Evolutionary conservation across 2,797 vertebrate genomes (phyloP).

Genomic region (Ptychobarbus kaznakovi): DNA sequence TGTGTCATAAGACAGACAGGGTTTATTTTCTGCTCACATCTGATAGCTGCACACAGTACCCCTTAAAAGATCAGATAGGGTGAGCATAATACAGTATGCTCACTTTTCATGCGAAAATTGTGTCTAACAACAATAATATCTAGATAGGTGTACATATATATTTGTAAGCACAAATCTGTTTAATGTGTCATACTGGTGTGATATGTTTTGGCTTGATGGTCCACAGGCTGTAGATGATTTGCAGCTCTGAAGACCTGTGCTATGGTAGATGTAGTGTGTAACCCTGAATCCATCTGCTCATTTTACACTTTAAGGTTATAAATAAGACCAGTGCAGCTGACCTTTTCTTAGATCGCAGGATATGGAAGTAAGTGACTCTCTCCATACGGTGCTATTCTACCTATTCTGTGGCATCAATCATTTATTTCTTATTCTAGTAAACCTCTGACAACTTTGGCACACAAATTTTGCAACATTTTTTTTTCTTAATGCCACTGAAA

Average conservation of each 20-base stretch:
- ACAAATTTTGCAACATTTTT: not conserved
- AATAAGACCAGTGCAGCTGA: not conserved
- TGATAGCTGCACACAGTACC: not conserved
- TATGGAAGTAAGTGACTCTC: not conserved
- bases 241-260: not conserved
- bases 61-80: not conserved
- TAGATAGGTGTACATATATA: not conserved
- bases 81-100: not conserved
- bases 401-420: not conserved
- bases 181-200: not conserved
- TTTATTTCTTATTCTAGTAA: not conserved
- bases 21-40: conserved; percentile 1
- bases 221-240: not conserved
- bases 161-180: not conserved
- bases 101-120: not conserved
- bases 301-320: conserved; percentile 1
- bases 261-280: not conserved
- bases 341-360: not conserved
- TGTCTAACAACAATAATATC: not conserved
- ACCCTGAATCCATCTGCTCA: not conserved
- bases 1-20: not conserved
- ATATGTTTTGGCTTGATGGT: not conserved
- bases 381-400: not conserved
- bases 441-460: not conserved
- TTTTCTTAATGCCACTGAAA: not conserved